phyloP scores from a whole-genome alignment of 2,888 invertebrate genomes.

The Autographa pulchrina region DNA sequence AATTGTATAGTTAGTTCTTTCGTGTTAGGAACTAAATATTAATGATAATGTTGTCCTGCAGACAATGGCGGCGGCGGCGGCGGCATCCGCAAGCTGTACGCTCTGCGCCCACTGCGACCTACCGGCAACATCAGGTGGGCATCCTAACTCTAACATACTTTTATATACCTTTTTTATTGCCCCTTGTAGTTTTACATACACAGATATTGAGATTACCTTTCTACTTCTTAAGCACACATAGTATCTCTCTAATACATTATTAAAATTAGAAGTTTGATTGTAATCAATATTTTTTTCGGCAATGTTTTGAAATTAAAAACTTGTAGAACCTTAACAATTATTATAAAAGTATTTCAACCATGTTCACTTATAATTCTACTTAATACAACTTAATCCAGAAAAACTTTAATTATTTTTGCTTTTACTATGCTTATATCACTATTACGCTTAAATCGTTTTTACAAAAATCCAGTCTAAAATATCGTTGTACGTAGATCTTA shows the following conservation, averaged over 20 bases:
- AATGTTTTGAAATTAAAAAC: too few species aligned
- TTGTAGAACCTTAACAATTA: too few species aligned
- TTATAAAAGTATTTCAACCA: too few species aligned
- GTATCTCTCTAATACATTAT: too few species aligned
- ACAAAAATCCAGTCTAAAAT: conserved; percentile 67
- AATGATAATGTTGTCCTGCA: conserved; percentile 33
- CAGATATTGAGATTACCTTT: too few species aligned
- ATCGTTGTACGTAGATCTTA: conserved; percentile 87
- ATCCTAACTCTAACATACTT: conserved; percentile 13
- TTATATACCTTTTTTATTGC: background rate
- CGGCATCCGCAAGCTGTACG: conserved; percentile 77
- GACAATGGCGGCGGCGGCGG: conserved; percentile 75
- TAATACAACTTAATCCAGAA: too few species aligned
- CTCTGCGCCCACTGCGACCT: conserved; percentile 81
- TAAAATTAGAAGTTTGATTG: too few species aligned
- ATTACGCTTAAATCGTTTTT: conserved; percentile 21
- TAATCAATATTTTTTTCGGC: too few species aligned
- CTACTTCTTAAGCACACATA: too few species aligned
- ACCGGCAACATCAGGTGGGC: conserved; percentile 83
- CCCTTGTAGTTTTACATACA: background rate
- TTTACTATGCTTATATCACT: too few species aligned
- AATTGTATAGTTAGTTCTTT: background rate
- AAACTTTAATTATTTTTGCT: background rate
- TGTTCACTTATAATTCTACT: too few species aligned
- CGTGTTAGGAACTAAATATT: background rate